These are phyloP conservation scores for Ancistrus triradiatus DNA, from an alignment of 2,113 vertebrate genomes.

Conservation along the genomic window DNA sequence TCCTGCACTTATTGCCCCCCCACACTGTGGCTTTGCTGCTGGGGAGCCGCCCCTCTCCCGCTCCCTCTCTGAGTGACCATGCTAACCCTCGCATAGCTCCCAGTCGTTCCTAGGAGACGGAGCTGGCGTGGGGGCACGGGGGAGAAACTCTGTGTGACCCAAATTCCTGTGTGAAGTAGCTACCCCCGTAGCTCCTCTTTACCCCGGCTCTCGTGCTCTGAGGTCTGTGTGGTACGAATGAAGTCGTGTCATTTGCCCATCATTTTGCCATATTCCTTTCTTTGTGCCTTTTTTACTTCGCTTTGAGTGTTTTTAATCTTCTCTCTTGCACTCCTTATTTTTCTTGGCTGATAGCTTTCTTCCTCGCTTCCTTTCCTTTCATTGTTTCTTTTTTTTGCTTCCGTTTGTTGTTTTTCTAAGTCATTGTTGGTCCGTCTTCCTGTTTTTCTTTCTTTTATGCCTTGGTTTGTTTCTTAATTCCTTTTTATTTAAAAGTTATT, in stretches of 20 bases:
- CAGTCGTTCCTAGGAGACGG: slow-evolving; percentile 40
- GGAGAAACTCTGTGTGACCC: slow-evolving; percentile 21
- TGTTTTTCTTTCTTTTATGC: too few species aligned
- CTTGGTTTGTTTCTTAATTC: too few species aligned
- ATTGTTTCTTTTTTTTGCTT: background rate
- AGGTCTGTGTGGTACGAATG: too few species aligned
- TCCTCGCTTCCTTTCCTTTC: background rate
- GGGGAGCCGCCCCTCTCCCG: too few species aligned
- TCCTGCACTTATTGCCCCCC: slow-evolving; percentile 25
- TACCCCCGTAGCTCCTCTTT: background rate
- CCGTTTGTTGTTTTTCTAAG: too few species aligned
- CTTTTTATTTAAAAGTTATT: too few species aligned
- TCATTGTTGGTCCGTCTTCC: too few species aligned
- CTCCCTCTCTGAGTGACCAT: slow-evolving; percentile 21
- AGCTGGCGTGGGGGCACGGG: slow-evolving; percentile 23
- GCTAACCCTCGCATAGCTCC: slow-evolving; percentile 38
- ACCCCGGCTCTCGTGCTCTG: background rate
- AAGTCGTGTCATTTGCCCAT: too few species aligned
- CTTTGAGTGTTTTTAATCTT: background rate
- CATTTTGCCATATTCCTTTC: too few species aligned
- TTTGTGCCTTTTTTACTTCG: background rate
- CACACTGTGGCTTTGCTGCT: too few species aligned
- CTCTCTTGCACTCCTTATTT: background rate
- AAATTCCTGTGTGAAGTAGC: slow-evolving; percentile 39
- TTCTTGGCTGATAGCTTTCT: background rate